phyloP scores from a whole-genome alignment of 2,797 vertebrate genomes.

The Bovichtus variegatus region DNA sequence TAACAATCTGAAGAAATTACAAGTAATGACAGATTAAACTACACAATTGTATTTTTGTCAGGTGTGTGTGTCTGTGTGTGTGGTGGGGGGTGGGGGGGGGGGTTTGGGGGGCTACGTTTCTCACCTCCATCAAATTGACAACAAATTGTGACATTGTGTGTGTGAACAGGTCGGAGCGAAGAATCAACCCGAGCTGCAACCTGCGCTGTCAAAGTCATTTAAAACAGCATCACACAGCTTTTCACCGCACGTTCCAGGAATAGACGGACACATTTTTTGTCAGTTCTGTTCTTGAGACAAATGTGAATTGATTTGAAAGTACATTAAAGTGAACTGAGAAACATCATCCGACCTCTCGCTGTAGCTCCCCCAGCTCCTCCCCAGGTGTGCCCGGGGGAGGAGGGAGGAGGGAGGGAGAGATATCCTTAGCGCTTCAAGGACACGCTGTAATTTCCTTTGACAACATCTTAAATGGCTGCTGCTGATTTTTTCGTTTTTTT shows the following conservation, averaged over 20 bases:
- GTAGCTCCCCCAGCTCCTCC: slow-evolving; percentile 61
- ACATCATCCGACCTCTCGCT: slow-evolving; percentile 52
- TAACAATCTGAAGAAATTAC: slow-evolving; percentile 14
- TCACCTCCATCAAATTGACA: slow-evolving; percentile 39
- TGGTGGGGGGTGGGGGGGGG: too few species aligned
- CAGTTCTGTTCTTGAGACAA: slow-evolving; percentile 38
- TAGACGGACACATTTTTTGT: slow-evolving; percentile 39
- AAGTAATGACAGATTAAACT: slow-evolving; percentile 28
- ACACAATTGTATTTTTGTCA: slow-evolving; percentile 14
- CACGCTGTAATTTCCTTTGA: slow-evolving; percentile 67
- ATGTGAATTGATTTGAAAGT: slow-evolving; percentile 56
- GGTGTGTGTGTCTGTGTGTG: too few species aligned
- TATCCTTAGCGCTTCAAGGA: slow-evolving; percentile 37
- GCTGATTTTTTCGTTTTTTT: slow-evolving; percentile 28
- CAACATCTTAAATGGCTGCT: slow-evolving; percentile 67
- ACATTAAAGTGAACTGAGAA: slow-evolving; percentile 45
- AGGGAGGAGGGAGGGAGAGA: slow-evolving; percentile 1
- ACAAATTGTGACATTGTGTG: slow-evolving; percentile 40
- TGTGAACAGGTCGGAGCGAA: background rate
- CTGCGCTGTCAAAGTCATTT: slow-evolving; percentile 46
- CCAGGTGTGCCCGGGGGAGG: slow-evolving; percentile 45
- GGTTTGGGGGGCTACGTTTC: background rate
- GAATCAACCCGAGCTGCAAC: slow-evolving; percentile 26
- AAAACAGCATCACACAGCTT: slow-evolving; percentile 9
- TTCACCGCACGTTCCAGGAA: slow-evolving; percentile 47